These are phyloP conservation scores for Porites cylindrica DNA, from an alignment of 92 coral and sea anemone species.

Conservation along the genomic window DNA sequence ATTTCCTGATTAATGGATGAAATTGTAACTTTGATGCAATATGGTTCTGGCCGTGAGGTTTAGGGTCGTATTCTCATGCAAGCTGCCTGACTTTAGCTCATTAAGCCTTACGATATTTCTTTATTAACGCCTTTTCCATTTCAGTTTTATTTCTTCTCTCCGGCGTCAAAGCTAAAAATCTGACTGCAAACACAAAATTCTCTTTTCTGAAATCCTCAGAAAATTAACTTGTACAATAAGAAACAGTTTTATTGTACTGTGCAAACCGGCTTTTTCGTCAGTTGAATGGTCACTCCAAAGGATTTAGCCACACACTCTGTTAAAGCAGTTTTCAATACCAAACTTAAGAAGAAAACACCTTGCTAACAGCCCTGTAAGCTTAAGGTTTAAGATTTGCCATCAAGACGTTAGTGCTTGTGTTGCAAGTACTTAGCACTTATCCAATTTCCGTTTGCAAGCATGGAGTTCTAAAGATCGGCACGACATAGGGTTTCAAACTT, in stretches of 20 bases:
- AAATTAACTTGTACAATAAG: too few relatives aligned
- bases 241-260: too few relatives aligned
- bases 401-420: background rate
- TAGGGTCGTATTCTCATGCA: background rate
- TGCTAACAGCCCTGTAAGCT: background rate
- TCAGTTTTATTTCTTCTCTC: background rate
- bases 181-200: too few relatives aligned
- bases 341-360: too few relatives aligned
- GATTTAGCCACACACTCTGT: background rate
- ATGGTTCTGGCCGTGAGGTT: background rate
- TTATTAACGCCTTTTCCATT: background rate
- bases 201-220: too few relatives aligned
- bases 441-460: background rate
- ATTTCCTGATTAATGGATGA: constrained; percentile 15
- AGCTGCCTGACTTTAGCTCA: background rate
- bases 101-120: background rate
- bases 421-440: background rate
- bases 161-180: too few relatives aligned
- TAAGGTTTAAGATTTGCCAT: background rate
- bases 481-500: too few relatives aligned
- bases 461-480: background rate
- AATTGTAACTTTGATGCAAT: background rate
- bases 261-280: background rate
- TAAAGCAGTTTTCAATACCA: too few relatives aligned
- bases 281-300: too few relatives aligned